Evolutionary conservation across 2,888 invertebrate species (phyloP).

Genomic region (Ochropacha duplaris): DNA sequence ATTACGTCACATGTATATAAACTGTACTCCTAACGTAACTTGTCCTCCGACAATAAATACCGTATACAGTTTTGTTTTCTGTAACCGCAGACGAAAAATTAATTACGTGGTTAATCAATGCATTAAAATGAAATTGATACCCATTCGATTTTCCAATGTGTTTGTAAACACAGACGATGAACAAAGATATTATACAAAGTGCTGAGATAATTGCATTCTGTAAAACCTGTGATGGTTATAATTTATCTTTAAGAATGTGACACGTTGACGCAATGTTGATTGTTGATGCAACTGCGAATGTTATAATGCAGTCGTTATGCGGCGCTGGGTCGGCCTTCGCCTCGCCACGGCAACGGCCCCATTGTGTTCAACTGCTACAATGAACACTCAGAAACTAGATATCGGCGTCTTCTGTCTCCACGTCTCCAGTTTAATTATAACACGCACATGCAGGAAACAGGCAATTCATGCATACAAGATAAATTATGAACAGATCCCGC

Average conservation of each 20-base stretch:
- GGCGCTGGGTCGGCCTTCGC: slow-evolving; percentile 73
- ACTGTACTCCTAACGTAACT: not conserved
- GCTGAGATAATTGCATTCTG: not conserved
- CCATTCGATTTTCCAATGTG: not conserved
- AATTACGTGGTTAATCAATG: slow-evolving; percentile 26
- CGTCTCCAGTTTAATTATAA: slow-evolving; percentile 60
- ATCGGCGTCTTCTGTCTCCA: slow-evolving; percentile 62
- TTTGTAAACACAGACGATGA: no score
- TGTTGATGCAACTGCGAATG: slow-evolving; percentile 39
- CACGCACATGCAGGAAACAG: slow-evolving; percentile 44
- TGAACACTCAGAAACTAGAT: slow-evolving; percentile 76
- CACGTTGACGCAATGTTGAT: slow-evolving; percentile 39
- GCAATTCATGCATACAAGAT: slow-evolving; percentile 31
- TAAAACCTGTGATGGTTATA: slow-evolving; percentile 14
- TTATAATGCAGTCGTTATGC: slow-evolving; percentile 71
- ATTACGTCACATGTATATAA: not conserved
- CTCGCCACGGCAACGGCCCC: slow-evolving; percentile 72
- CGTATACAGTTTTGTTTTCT: not conserved
- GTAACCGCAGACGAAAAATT: slow-evolving; percentile 23
- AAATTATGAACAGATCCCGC: slow-evolving; percentile 10
- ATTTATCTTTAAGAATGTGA: slow-evolving; percentile 38
- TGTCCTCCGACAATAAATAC: not conserved
- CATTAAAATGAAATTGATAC: slow-evolving; percentile 12
- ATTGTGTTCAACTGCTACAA: slow-evolving; percentile 69
- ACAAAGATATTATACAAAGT: not conserved